Evolutionary conservation across 2,888 invertebrate species (phyloP).

Genomic region (Habrosyne pyritoides): DNA sequence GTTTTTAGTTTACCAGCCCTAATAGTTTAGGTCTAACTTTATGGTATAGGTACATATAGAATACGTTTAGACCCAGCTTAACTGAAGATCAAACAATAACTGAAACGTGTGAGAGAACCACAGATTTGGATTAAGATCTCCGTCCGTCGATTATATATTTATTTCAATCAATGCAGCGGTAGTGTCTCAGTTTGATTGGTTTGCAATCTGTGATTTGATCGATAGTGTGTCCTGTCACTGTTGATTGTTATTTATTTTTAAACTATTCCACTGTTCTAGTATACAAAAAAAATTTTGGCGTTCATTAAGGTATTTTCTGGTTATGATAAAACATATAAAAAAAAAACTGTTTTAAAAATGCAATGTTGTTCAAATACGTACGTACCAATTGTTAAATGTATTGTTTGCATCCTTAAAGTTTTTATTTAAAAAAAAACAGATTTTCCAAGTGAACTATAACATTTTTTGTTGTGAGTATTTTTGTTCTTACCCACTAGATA

Average conservation of each 20-base stretch:
- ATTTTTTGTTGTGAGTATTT: too few relatives aligned
- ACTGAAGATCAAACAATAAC: conserved; percentile 10
- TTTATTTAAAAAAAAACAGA: too few relatives aligned
- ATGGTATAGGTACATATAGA: neutral
- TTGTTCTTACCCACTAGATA: too few relatives aligned
- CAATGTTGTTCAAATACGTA: too few relatives aligned
- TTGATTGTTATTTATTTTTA: neutral
- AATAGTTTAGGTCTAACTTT: neutral
- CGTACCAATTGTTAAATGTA: too few relatives aligned
- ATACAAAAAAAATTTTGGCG: neutral
- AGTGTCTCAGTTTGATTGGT: conserved; percentile 10
- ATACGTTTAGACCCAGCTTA: neutral
- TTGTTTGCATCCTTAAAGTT: too few relatives aligned
- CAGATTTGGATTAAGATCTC: conserved; percentile 29
- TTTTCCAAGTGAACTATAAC: too few relatives aligned
- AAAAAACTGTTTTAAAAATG: too few relatives aligned
- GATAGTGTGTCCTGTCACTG: conserved; percentile 5
- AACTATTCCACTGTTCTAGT: neutral
- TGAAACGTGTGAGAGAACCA: conserved; percentile 27
- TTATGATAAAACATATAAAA: too few relatives aligned
- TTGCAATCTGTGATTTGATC: conserved; percentile 25
- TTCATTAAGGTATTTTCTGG: too few relatives aligned
- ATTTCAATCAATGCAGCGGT: conserved; percentile 36
- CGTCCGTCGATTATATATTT: conserved; percentile 34
- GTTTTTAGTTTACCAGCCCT: neutral